Base-by-base conservation (phyloP, 2,888 invertebrate genomes). In the Empis stercorea region DNA sequence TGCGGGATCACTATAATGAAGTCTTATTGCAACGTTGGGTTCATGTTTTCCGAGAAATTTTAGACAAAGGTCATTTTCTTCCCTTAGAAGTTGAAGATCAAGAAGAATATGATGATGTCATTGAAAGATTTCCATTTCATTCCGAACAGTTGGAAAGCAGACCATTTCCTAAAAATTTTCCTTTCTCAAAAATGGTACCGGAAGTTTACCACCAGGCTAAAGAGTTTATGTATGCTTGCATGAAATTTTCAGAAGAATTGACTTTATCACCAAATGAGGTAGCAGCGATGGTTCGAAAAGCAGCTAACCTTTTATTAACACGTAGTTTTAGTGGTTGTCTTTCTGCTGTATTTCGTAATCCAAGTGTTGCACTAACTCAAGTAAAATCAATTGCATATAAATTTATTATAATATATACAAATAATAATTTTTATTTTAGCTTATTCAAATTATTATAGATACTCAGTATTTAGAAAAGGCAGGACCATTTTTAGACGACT, bases 1-100 rank as follows among this genome's bases (percentile, higher is more conserved):
- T 96, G 72, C 78, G 95, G 27, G 96, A 99, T 64, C 95, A 96
- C 65, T 99, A 99, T 69, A 96, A 94, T 41, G 96, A 97, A 67
- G 94, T 66, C 20, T 71, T 99, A 41, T 88, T 99, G 81, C 89
- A 89, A 68, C 81, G 93, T 60, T 99, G 97, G 93, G 93, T 94
- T 44, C 85, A 84, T 58, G 86, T 94, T 17, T 99, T 99, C 68
- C 76, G 93, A 46, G 86, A 88, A 57, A 95, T 97, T 57, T 78
- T 99, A 53, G 88, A 92, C 53, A 87, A 87, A 58, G 96, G 99
- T 61, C 86, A 87, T 57, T 99, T 96, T 63, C 75, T 87, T 53
- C 93, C 93, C 0, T 83, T 95, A 55, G 79, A 87, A 71, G 86
- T 88, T 57, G 59, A 65, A 47, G 61, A 76, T 54, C 83, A 84